These are phyloP conservation scores for Karalla daura DNA, from an alignment of 2,797 vertebrate genomes.

Conservation along the genomic window DNA sequence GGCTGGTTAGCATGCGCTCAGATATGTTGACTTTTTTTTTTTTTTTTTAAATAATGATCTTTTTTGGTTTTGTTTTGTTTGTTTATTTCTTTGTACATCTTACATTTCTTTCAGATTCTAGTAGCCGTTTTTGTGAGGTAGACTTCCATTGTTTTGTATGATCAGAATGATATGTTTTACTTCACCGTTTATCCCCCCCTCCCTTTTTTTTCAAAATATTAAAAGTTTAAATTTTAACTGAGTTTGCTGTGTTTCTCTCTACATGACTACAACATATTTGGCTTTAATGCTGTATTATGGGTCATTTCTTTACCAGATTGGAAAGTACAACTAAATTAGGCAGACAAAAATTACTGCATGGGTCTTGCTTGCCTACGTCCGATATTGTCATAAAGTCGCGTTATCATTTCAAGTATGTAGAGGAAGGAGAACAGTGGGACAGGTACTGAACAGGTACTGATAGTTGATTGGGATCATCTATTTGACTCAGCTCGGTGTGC, in stretches of 20 bases:
- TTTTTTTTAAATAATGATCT: slow-evolving; percentile 19
- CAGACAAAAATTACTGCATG: too few species aligned
- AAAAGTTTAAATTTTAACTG: slow-evolving; percentile 78
- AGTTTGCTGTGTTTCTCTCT: slow-evolving; percentile 17
- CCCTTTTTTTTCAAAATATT: slow-evolving; percentile 66
- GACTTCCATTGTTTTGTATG: slow-evolving; percentile 95
- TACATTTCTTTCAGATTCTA: slow-evolving; percentile 78
- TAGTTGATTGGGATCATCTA: too few species aligned
- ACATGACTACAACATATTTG: too few species aligned
- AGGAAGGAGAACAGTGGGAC: too few species aligned
- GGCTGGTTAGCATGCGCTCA: slow-evolving; percentile 67
- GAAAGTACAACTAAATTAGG: too few species aligned
- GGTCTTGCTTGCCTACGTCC: too few species aligned
- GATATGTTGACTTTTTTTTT: slow-evolving; percentile 32
- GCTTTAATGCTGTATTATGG: too few species aligned
- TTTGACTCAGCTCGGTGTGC: too few species aligned
- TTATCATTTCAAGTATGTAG: too few species aligned
- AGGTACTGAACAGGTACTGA: too few species aligned
- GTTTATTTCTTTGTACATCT: slow-evolving; percentile 77
- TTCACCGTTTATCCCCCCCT: slow-evolving; percentile 49
- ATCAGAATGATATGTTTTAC: slow-evolving; percentile 84
- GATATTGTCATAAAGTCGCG: too few species aligned
- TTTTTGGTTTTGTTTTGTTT: slow-evolving; percentile 41
- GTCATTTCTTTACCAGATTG: too few species aligned
- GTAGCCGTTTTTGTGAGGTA: slow-evolving; percentile 76